A percentile compares a stretch with the other conserved stretches of the same genome.
phyloP scores from a whole-genome alignment of 2,113 vertebrate species.

The Dasyprocta punctata region DNA sequence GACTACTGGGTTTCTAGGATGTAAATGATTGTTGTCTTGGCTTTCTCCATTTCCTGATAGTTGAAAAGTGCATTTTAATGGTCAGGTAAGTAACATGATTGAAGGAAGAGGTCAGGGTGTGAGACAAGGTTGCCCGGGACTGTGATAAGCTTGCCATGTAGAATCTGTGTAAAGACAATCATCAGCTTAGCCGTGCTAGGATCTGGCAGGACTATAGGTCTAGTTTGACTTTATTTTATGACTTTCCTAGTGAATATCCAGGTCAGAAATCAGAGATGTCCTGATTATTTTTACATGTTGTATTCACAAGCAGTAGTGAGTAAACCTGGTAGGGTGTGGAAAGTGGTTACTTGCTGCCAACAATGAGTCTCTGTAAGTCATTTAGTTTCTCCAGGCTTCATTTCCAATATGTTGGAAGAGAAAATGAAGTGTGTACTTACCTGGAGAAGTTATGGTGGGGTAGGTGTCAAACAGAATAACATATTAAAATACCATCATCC shows the following conservation, averaged over 20 bases:
- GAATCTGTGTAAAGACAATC: neutral
- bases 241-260: neutral
- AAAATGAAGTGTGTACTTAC: neutral
- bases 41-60: neutral
- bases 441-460: neutral
- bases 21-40: neutral
- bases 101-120: neutral
- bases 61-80: neutral
- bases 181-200: neutral
- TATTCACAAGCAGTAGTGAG: neutral
- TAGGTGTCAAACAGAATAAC: neutral
- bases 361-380: neutral
- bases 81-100: neutral
- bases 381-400: neutral
- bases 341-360: neutral
- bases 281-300: neutral
- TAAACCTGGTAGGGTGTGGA: neutral
- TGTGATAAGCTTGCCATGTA: too few species aligned
- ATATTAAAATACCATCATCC: neutral
- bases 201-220: neutral
- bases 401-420: neutral
- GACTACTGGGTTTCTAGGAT: neutral
- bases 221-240: neutral
- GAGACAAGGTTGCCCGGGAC: accelerated
- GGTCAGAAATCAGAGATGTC: neutral